Conservation (phyloP, 2,888 invertebrate genomes). For the Thysanoteuthis rhombus region DNA sequence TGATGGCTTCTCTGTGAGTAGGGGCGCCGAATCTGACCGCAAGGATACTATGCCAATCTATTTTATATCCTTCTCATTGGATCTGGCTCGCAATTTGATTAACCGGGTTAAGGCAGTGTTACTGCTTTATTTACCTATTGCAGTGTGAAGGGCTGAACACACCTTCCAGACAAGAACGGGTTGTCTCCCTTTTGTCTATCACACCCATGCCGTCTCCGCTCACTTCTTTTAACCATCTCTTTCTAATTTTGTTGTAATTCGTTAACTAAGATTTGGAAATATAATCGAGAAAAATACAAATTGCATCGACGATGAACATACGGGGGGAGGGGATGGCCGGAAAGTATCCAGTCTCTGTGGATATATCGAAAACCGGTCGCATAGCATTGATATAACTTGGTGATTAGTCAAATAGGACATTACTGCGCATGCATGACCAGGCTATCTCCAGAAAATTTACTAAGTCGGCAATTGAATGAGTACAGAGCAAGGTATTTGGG, state of each 20-base stretch:
- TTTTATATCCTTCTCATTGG: background rate
- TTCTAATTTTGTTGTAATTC: background rate
- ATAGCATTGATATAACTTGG: too few species aligned
- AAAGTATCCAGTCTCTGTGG: too few species aligned
- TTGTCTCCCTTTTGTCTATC: background rate
- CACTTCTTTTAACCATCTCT: background rate
- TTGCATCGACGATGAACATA: background rate
- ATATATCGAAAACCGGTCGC: too few species aligned
- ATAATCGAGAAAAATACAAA: background rate
- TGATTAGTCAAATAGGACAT: too few species aligned
- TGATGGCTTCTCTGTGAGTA: background rate
- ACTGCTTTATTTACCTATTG: conserved; percentile 12
- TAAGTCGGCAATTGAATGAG: too few species aligned
- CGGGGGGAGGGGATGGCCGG: too few species aligned
- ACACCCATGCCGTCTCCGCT: too few species aligned
- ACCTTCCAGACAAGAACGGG: background rate
- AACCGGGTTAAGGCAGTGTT: background rate
- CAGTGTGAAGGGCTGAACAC: background rate
- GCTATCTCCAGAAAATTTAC: too few species aligned
- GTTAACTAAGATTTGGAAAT: background rate
- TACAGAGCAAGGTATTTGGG: too few species aligned
- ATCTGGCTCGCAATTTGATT: background rate
- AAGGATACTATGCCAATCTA: background rate
- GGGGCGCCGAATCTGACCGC: background rate
- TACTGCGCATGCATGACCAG: too few species aligned